Evolutionary conservation across 2,888 invertebrate species (phyloP).

Genomic region (Polydrusus tereticollis): DNA sequence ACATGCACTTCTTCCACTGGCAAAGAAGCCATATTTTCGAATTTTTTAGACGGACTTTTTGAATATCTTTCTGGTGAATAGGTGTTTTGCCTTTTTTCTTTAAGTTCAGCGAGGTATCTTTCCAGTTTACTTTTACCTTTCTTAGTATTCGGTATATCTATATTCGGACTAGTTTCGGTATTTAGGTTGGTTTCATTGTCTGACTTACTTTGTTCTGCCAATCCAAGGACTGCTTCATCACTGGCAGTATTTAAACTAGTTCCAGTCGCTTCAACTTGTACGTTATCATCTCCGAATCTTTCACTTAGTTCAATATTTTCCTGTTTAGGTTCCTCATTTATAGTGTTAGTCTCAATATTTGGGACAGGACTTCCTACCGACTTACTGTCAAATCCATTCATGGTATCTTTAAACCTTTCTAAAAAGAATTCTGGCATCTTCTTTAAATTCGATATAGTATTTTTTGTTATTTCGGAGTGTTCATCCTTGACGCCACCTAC

Average conservation of each 20-base stretch:
- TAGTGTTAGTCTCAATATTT: neutral
- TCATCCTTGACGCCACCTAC: neutral
- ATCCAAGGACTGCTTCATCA: neutral
- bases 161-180: neutral
- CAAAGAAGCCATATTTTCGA: neutral
- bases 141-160: conserved; percentile 8
- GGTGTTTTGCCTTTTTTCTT: conserved; percentile 36
- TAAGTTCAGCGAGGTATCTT: conserved; percentile 34
- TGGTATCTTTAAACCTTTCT: conserved; percentile 23
- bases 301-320: neutral
- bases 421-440: conserved; percentile 41
- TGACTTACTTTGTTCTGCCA: neutral
- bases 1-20: neutral
- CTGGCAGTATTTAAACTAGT: neutral
- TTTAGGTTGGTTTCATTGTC: neutral
- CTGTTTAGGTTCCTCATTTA: neutral
- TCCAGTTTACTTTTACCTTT: conserved; percentile 36
- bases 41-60: neutral
- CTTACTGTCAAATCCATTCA: conserved; percentile 21
- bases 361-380: neutral
- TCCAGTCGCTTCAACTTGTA: neutral
- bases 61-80: conserved; percentile 30
- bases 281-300: conserved; percentile 15
- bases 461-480: conserved; percentile 39
- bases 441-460: conserved; percentile 32